Evolutionary conservation across 2,797 vertebrate genomes (phyloP), one percentile per base, ranked within the genome.

Genomic region (Lemur catta): DNA sequence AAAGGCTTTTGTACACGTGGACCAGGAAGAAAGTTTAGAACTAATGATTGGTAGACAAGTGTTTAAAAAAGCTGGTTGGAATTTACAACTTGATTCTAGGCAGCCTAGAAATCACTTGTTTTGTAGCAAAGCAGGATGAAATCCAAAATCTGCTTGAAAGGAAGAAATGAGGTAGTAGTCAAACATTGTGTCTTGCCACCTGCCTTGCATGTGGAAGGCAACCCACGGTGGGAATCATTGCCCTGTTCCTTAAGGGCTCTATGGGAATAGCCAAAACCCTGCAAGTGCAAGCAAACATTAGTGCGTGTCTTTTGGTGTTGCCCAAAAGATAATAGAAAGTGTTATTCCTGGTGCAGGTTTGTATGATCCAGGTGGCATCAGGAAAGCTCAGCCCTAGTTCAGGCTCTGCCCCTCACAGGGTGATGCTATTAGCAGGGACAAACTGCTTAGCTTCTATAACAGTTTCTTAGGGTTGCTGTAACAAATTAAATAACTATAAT

Each of bases 51-150:
- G 6, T n/a, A 93, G 67, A 18, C 35, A 84, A 41, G 9, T 80
- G 8, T 84, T 91, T 86, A 76, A 65, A 76, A 65, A 41, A 94
- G 30, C 71, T 80, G 41, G 9, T 79, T 93, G 43, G 61, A 41
- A 80, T 87, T 89, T 80, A 61, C 26, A 74, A 10, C 43, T 57
- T 55, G 14, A 67, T 93, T 86, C 52, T 82, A 50, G 79, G 14
- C 38, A 57, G 89, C 82, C 43, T 11, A 65, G 86, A 93, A 85
- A 80, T 35, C 15, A 69, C 33, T 94, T 72, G 52, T 78, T 88
- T 92, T 88, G 28, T 88, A 57, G 35, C 65, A 82, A 61, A 46
- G n/a, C 8, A 95, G 65, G 43, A 41, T 50, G 59, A 96, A 96
- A 91, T 95, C 46, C 13, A 52, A 71, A 76, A 22, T 43, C 67